Evolutionary conservation across 1,140 invertebrate species (phyloP), one percentile per base, ranked within the genome.

Genomic region (Eupristina koningsbergeri): DNA sequence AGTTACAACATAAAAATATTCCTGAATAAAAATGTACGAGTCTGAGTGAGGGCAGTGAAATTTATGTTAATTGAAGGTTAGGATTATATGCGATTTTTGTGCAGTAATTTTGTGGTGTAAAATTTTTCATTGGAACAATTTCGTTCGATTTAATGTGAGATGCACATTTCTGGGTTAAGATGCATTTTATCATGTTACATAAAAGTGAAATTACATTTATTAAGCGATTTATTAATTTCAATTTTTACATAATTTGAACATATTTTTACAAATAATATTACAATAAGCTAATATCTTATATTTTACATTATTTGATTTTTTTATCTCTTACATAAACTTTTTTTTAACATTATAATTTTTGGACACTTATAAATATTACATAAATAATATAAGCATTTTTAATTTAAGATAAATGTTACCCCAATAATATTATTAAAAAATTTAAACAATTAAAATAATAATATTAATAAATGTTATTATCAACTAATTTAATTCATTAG

Each of bases 41-140:
- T 6, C 5, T 0, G 19, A 58, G 5, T 58, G 3, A 5, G 26
- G 9, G 31, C 29, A 26, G 22, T 31, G 36, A 34, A 31, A 61
- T 78, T 78, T 78, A 64, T 45, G 76, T 36, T 78, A 78, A 78
- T 63, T 64, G 76, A 78, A 77, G 50, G 15, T 7, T 17, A 3
- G 19, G 45, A 74, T 74, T 74, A 74, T 47, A 50, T 26, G 73
- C 7, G n/a, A n/a, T n/a, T n/a, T n/a, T n/a, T n/a, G n/a, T n/a
- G n/a, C n/a, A n/a, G n/a, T n/a, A n/a, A n/a, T n/a, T n/a, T n/a
- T n/a, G n/a, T n/a, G n/a, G n/a, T n/a, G n/a, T n/a, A n/a, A n/a
- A n/a, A n/a, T n/a, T n/a, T n/a, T n/a, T n/a, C 31, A 45, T 45
- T 11, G 8, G 31, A 41, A 58, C 39, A 77, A 77, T 58, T 77